Conservation (phyloP, 2,888 invertebrate species). For the Oasisia sp. region DNA sequence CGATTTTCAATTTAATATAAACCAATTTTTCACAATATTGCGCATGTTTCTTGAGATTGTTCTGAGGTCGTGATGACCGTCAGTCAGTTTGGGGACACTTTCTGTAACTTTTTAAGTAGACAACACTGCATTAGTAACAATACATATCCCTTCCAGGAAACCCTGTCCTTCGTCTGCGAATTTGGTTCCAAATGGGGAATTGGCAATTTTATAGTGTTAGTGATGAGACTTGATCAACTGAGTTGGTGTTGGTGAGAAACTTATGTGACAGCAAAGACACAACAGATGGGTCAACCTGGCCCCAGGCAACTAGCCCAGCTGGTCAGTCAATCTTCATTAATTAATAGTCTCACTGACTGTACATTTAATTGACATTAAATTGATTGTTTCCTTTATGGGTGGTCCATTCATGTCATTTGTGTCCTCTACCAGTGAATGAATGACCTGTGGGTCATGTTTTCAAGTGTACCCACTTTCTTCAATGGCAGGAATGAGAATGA, state of each 20-base stretch:
- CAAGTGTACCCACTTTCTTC: background rate
- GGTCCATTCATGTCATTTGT: background rate
- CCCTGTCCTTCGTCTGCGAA: too few relatives aligned
- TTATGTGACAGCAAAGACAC: background rate
- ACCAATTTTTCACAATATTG: too few relatives aligned
- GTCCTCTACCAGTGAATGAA: background rate
- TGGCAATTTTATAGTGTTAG: background rate
- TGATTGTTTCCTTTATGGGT: background rate
- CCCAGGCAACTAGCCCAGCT: background rate
- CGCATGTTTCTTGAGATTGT: too few relatives aligned
- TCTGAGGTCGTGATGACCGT: too few relatives aligned
- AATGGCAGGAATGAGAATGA: too few relatives aligned
- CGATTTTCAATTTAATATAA: too few relatives aligned
- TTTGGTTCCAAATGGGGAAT: too few relatives aligned
- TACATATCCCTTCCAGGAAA: too few relatives aligned
- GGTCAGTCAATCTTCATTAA: background rate
- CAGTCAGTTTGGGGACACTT: too few relatives aligned
- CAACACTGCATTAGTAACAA: too few relatives aligned
- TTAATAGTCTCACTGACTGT: background rate
- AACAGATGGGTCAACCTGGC: background rate
- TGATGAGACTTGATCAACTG: background rate
- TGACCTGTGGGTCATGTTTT: background rate
- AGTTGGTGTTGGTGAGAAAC: background rate
- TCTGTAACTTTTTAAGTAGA: too few relatives aligned
- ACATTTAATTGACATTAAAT: background rate